Evolutionary conservation across 2,797 vertebrate species (phyloP).

Genomic region (Manis javanica): DNA sequence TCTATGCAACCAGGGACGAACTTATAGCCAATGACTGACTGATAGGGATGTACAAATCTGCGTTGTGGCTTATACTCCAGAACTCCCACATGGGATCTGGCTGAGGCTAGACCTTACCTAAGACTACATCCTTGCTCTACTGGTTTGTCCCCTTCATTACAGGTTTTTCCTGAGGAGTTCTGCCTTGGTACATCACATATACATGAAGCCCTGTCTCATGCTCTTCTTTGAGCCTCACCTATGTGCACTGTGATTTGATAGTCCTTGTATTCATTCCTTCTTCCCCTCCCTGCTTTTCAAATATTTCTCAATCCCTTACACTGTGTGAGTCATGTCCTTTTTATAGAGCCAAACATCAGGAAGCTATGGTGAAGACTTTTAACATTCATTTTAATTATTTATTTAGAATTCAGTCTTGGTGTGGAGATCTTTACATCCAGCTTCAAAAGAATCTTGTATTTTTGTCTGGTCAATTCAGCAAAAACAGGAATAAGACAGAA

Average conservation of each 20-base stretch:
- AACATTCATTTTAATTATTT: background rate
- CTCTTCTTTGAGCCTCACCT: background rate
- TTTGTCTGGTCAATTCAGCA: background rate
- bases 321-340: background rate
- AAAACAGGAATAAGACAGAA: background rate
- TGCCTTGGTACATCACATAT: background rate
- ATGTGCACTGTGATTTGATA: background rate
- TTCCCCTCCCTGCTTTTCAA: slow-evolving; percentile 16
- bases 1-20: background rate
- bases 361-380: background rate
- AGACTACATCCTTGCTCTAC: background rate
- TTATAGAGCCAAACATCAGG: background rate
- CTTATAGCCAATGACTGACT: background rate
- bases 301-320: background rate
- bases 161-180: background rate
- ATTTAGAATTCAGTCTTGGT: background rate
- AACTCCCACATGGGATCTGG: background rate
- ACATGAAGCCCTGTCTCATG: background rate
- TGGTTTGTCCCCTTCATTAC: background rate
- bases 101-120: background rate
- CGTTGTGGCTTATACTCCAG: background rate
- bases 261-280: background rate
- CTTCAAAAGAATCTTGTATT: slow-evolving; percentile 3
- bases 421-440: background rate
- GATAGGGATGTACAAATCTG: background rate